Base-by-base conservation (phyloP, 2,113 vertebrate genomes). In the Channa argus region DNA sequence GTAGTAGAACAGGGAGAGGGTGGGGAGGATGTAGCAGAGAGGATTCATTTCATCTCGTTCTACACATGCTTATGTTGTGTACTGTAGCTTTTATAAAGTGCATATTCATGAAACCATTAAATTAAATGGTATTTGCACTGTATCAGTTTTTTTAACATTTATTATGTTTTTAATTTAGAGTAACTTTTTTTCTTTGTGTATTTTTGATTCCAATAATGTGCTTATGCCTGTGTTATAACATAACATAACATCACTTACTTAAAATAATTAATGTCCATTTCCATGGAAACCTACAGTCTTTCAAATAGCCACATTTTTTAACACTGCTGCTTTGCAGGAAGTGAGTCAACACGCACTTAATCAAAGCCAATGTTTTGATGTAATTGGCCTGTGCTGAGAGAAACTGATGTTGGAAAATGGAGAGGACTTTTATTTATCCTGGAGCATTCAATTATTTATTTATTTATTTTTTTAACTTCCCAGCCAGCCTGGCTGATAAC, bases 341-440 rank as follows among this genome's bases (percentile, higher is more conserved):
- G 54, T 59, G 34, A 9, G 13, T n/a, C 52, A 34, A 41, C 13
- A 38, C 52, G 10, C 62, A 59, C 49, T 80, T 83, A 44, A 78
- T 75, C 63, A 71, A 13, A 64, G 71, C 50, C 51, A 47, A 2
- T 12, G 45, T 68, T 51, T 47, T 15, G n/a, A 80, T 72, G 36
- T 72, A 66, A 76, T 24, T 74, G 71, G 45, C 74, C 61, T 34
- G 3, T 45, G 59, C 56, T 68, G 39, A 62, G 11, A 83, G 46
- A 65, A 79, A 60, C 10, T 5, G 0, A 37, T n/a, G 61, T 67
- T 77, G 15, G 55, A 47, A 79, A 85, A 36, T 4, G 9, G 55
- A 62, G 65, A 84, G 71, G 52, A 66, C 63, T 24, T 24, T 24
- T 24, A 24, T 24, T 41, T 41, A 41, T 5, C 70, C 62, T 44